Conservation (phyloP, 2,113 vertebrate species). For the Chauna torquata region DNA sequence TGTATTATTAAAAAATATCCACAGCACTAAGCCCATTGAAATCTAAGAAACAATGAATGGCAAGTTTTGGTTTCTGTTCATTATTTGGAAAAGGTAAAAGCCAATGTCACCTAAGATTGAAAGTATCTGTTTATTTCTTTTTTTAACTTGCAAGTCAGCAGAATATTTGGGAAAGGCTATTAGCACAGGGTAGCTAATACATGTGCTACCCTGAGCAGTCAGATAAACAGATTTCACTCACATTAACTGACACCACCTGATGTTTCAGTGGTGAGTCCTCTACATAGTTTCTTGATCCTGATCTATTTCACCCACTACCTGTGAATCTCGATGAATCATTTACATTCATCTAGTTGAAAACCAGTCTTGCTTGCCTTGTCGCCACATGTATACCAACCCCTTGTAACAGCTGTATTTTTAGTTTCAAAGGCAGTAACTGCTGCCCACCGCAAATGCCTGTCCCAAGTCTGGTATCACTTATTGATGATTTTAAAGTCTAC, state of each 20-base stretch:
- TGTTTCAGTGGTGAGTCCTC: background rate
- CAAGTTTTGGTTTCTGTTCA: background rate
- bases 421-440: background rate
- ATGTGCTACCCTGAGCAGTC: too few relatives aligned
- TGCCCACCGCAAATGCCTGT: background rate
- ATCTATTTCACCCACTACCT: background rate
- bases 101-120: background rate
- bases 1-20: background rate
- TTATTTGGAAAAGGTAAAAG: conserved; percentile 15
- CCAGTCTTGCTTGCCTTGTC: background rate
- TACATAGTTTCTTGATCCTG: background rate
- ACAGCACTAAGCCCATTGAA: background rate
- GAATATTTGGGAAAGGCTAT: background rate
- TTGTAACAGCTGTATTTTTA: background rate
- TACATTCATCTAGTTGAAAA: background rate
- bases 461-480: background rate
- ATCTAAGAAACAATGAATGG: background rate
- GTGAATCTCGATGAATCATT: background rate
- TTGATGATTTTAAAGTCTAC: background rate
- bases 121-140: background rate
- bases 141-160: background rate
- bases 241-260: background rate
- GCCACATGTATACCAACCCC: background rate
- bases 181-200: background rate
- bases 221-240: background rate